Conservation (phyloP, 2,113 vertebrate genomes). For the Festucalex cinctus region DNA sequence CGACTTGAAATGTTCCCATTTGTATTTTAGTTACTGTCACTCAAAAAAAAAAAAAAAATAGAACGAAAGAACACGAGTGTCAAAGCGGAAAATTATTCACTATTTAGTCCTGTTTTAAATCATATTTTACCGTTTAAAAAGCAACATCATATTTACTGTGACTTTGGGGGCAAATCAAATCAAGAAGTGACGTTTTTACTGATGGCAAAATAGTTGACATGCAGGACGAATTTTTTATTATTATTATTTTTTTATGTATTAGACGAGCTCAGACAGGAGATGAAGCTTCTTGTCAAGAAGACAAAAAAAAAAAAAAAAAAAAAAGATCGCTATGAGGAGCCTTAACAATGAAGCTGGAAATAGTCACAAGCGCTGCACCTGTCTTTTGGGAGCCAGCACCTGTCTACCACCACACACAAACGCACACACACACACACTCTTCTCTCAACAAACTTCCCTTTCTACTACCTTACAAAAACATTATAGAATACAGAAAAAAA, state of each 20-base stretch:
- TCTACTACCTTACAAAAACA: background rate
- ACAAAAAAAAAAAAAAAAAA: slow-evolving; percentile 12
- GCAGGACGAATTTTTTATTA: background rate
- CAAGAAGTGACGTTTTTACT: background rate
- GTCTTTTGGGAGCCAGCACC: slow-evolving; percentile 83
- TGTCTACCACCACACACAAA: slow-evolving; percentile 73
- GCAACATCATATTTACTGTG: background rate
- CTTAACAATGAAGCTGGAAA: slow-evolving; percentile 65
- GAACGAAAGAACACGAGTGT: background rate
- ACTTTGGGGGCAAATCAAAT: background rate
- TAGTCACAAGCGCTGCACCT: slow-evolving; percentile 76
- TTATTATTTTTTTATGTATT: slow-evolving; percentile 8
- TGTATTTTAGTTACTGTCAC: background rate
- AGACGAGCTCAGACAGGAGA: slow-evolving; percentile 38
- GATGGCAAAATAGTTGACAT: background rate
- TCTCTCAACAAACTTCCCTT: background rate
- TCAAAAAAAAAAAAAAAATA: background rate
- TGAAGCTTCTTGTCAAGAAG: slow-evolving; percentile 27
- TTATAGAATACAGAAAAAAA: background rate
- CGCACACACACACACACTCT: background rate
- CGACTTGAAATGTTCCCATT: background rate
- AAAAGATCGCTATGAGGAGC: slow-evolving; percentile 49
- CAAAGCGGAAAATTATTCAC: background rate
- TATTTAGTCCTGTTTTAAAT: background rate
- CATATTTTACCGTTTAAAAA: background rate